Percentiles rank a stretch among this genome's conserved stretches.
These are phyloP conservation scores for Pangasius macronema DNA, from an alignment of 2,797 vertebrate genomes.

Conservation along the genomic window DNA sequence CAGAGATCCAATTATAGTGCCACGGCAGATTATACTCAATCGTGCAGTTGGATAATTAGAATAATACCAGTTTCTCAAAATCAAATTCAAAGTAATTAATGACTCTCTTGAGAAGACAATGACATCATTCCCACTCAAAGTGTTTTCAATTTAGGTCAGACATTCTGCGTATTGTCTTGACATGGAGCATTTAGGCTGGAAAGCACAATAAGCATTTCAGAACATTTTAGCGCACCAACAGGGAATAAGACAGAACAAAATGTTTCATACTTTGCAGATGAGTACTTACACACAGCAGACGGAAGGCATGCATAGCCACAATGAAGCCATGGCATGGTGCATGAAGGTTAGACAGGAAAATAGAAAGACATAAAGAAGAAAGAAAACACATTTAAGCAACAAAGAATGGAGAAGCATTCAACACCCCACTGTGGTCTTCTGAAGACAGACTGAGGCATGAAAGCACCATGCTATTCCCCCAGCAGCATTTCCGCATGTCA, in stretches of 20 bases:
- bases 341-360: conserved; percentile 58
- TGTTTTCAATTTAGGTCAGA: conserved; percentile 54
- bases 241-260: conserved; percentile 31
- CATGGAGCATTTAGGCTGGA: not conserved
- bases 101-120: conserved; percentile 61
- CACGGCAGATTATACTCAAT: conserved; percentile 76
- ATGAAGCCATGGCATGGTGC: conserved; percentile 68
- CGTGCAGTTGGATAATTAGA: conserved; percentile 76
- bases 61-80: conserved; percentile 71
- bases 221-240: not conserved
- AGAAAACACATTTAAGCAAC: conserved; percentile 64
- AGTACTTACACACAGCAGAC: conserved; percentile 75
- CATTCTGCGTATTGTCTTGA: conserved; percentile 28
- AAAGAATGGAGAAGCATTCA: conserved; percentile 48
- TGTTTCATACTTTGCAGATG: conserved; percentile 40
- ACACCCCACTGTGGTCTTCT: conserved; percentile 71
- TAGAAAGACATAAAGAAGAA: conserved; percentile 62
- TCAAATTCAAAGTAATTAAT: conserved; percentile 73
- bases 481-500: conserved; percentile 50
- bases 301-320: conserved; percentile 72
- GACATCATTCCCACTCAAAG: conserved; percentile 51
- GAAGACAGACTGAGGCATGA: conserved; percentile 43
- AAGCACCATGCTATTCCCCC: conserved; percentile 29
- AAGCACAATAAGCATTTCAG: conserved; percentile 20
- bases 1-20: conserved; percentile 75